Evolutionary conservation across 2,888 invertebrate species (phyloP), one percentile per base, ranked within the genome.

Genomic region (Anodontia alba): DNA sequence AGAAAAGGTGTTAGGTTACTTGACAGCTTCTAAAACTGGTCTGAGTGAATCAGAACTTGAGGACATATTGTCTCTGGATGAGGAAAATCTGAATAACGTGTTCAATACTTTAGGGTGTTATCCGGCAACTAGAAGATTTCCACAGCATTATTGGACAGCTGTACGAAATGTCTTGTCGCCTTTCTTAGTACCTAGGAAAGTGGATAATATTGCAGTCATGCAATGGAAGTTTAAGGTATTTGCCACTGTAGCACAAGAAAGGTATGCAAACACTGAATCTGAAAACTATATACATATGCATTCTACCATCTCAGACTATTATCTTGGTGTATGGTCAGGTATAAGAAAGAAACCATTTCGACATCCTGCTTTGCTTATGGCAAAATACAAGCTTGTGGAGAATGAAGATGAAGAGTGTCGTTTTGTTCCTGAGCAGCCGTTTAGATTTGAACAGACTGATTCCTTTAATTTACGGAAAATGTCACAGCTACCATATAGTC

Each of bases 391-490:
- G 26, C 80, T 87, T 17, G 80, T 72, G 7, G 83, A 84, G 29
- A 46, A 66, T 26, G 84, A 91, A 17, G 88, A 84, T 20, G 86
- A 88, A 67, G 90, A 88, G 12, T 92, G 92, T 71, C 81, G 94
- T n/a, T 86, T 87, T 81, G 89, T 93, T 1, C 92, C 92, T 0
- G 79, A 86, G 57, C 93, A 93, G 82, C 92, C 93, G 0, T 82
- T 91, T 42, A 73, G 84, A 29, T 92, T 92, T 74, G 87, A 86
- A 10, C 80, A 73, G 29, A 75, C 78, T 71, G 78, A 82, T 51
- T 72, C 83, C 12, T 93, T 88, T 88, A 94, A 94, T 80, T 84
- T 86, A 31, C 75, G 93, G 20, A 94, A 93, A 80, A 81, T 94
- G 84, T 88, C 87, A 38, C 92, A 93, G 74, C 84, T 94, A 57